phyloP scores from a whole-genome alignment of 2,797 vertebrate species.

The Acrossocheilus wenchowensis region DNA sequence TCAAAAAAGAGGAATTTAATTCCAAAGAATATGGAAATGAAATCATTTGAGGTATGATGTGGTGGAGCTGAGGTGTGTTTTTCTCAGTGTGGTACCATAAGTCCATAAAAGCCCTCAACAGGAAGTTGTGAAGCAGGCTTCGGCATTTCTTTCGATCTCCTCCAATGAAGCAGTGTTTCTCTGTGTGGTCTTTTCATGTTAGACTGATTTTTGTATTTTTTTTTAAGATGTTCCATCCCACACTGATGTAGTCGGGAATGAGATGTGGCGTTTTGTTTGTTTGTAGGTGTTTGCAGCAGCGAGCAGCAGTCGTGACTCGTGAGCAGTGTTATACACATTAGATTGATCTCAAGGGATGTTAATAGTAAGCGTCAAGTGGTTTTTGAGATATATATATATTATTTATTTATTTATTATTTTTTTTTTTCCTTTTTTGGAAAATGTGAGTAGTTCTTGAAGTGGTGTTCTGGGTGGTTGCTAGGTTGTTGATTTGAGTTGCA shows the following conservation, averaged over 20 bases:
- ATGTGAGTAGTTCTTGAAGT: not conserved
- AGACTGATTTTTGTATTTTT: slow-evolving; percentile 8
- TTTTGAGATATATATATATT: no score
- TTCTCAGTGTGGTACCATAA: slow-evolving; percentile 29
- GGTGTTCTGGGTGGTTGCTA: not conserved
- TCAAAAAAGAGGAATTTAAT: slow-evolving; percentile 9
- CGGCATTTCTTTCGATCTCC: slow-evolving; percentile 21
- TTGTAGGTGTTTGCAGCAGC: slow-evolving; percentile 41
- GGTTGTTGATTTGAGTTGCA: not conserved
- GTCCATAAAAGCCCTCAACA: slow-evolving; percentile 24
- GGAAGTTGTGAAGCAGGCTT: slow-evolving; percentile 48
- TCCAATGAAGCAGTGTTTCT: slow-evolving; percentile 8
- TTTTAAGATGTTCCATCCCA: slow-evolving; percentile 12
- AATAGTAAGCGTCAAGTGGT: not conserved
- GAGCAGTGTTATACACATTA: not conserved
- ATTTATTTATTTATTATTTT: no score
- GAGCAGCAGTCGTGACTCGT: not conserved
- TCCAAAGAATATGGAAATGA: slow-evolving; percentile 22
- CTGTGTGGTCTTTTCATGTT: slow-evolving; percentile 32
- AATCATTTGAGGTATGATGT: slow-evolving; percentile 31
- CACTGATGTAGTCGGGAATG: not conserved
- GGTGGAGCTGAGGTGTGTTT: not conserved
- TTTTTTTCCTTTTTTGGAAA: not conserved
- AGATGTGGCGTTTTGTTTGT: slow-evolving; percentile 43
- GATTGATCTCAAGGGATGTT: slow-evolving; percentile 29